phyloP scores from a whole-genome alignment of 23 tunicate genomes.

The Styela clava region DNA sequence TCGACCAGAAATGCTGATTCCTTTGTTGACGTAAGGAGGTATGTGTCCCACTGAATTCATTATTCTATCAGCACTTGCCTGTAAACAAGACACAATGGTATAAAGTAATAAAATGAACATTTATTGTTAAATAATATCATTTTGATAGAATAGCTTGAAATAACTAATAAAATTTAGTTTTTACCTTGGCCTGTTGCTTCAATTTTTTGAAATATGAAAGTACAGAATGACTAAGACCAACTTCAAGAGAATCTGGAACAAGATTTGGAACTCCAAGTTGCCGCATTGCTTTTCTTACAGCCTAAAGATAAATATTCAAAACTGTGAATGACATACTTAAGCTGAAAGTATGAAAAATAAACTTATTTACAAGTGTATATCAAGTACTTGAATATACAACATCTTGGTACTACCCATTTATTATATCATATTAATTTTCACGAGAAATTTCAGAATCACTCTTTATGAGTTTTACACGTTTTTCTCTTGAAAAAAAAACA shows the following conservation, averaged over 20 bases:
- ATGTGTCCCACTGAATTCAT: constrained; percentile 9
- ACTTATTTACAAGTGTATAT: no score
- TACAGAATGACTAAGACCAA: constrained; percentile 68
- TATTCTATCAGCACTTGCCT: constrained; percentile 3
- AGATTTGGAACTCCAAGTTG: constrained; percentile 68
- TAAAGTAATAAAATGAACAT: background rate
- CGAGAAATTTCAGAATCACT: no score
- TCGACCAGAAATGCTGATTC: constrained; percentile 45
- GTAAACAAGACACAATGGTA: background rate
- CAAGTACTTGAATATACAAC: no score
- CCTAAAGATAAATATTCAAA: background rate
- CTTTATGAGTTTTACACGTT: no score
- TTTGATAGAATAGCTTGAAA: no score
- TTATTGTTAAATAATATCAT: background rate
- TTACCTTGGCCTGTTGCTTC: constrained; percentile 72
- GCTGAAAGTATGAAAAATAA: no score
- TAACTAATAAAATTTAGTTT: background rate
- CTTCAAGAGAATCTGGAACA: constrained; percentile 55
- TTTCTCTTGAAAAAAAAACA: no score
- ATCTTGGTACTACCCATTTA: no score
- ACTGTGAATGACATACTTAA: background rate
- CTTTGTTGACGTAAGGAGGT: constrained; percentile 28
- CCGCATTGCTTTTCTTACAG: constrained; percentile 67
- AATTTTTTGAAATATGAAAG: constrained; percentile 70
- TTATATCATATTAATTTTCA: no score